A percentile compares a stretch with the other conserved stretches of the same genome.
phyloP scores from a whole-genome alignment of 2,113 vertebrate species.

The Corythornis madagascariensis region DNA sequence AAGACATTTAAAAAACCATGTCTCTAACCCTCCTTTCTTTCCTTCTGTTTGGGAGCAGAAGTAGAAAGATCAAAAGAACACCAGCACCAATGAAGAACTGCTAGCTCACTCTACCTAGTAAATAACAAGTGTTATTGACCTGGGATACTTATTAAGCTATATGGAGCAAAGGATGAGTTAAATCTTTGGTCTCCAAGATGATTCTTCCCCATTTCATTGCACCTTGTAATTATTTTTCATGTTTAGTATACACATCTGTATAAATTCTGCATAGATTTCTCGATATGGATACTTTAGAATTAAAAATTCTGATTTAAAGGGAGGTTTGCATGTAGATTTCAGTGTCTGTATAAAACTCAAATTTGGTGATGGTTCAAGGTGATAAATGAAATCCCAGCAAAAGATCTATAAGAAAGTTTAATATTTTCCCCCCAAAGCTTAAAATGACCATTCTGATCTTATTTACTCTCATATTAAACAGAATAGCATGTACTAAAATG shows the following conservation, averaged over 20 bases:
- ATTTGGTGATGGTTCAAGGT: neutral
- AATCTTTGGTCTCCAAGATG: neutral
- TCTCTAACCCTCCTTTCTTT: neutral
- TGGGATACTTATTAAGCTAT: neutral
- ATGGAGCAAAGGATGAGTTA: neutral
- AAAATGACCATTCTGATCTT: neutral
- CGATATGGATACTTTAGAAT: neutral
- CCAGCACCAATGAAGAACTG: neutral
- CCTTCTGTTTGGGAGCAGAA: neutral
- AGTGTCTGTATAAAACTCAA: neutral
- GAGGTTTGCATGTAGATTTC: neutral
- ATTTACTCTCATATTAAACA: neutral
- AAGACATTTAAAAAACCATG: neutral
- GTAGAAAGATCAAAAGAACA: neutral
- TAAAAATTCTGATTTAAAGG: neutral
- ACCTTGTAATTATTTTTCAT: neutral
- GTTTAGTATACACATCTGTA: neutral
- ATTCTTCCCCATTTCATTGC: neutral
- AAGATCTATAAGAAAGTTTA: neutral
- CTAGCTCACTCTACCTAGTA: neutral
- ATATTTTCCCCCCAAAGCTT: neutral
- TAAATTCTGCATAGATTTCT: neutral
- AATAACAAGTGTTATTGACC: neutral
- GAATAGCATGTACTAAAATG: neutral
- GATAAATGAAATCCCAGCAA: neutral